phyloP scores from a whole-genome alignment of 2,113 vertebrate genomes.

The Panthera uncia region DNA sequence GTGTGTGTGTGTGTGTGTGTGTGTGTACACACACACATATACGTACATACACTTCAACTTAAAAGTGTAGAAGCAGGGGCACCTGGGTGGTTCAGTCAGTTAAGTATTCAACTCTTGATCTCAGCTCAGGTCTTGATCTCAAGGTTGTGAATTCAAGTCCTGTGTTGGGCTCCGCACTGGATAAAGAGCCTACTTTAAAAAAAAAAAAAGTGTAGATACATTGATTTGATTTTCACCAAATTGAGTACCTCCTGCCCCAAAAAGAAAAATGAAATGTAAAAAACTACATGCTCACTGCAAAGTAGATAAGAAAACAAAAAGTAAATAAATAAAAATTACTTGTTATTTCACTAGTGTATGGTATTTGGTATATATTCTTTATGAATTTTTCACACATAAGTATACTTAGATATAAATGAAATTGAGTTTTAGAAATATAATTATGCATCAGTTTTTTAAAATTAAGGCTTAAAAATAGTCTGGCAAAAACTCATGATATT shows the following conservation, averaged over 20 bases:
- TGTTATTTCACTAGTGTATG: background rate
- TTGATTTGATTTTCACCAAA: slow-evolving; percentile 53
- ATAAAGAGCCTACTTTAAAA: background rate
- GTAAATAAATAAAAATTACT: background rate
- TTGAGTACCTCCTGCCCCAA: background rate
- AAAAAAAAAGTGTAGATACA: background rate
- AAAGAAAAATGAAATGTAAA: slow-evolving; percentile 24
- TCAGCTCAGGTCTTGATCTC: background rate
- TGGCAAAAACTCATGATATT: slow-evolving; percentile 17
- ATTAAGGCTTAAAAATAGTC: slow-evolving; percentile 24
- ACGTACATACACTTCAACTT: background rate
- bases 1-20: background rate
- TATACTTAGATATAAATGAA: slow-evolving; percentile 36
- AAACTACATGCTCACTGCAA: background rate
- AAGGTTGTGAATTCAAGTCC: background rate
- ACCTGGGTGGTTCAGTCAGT: background rate
- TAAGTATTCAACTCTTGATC: background rate
- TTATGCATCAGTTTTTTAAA: background rate
- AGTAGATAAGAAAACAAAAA: slow-evolving; percentile 3
- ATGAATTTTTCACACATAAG: background rate
- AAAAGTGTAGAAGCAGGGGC: background rate
- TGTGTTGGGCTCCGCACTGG: background rate
- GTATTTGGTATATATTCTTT: background rate
- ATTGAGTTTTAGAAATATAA: slow-evolving; percentile 52
- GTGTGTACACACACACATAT: background rate